Base-by-base conservation (phyloP, 2,888 invertebrate genomes). In the Hirtodrosophila histrioides region DNA sequence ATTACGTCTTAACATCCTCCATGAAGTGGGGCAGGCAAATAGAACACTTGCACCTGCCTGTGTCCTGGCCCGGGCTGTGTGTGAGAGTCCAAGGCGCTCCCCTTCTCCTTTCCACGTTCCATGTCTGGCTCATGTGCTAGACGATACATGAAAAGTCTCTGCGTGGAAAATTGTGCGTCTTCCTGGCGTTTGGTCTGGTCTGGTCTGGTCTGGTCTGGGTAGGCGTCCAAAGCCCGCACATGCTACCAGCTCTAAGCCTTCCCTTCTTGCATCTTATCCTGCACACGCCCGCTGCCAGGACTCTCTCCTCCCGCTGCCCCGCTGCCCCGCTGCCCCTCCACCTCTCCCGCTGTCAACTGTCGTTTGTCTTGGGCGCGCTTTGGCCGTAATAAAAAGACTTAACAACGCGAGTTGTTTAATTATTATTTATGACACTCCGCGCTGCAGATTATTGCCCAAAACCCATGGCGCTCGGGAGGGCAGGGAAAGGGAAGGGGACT, bases 401-500 rank as follows among this genome's bases (percentile, higher is more conserved):
- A 87, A 75, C 80, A 86, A 74, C 89, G 86, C 86, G 83, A 85
- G 78, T 78, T 86, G 83, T 86, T 88, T 89, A 88, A 88, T 88
- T 88, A 88, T 88, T 88, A 88, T 88, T 88, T 89, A 88, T 88
- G 88, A 71, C 86, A 83, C 84, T 81, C 79, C 61, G 73, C 61
- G 53, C 68, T 55, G 69, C 78, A 81, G 88, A 88, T 88, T 87
- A 85, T 87, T 71, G 74, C 71, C 79, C 74, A 69, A 77, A 77
- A 36, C 31, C 29, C 12, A 24, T n/a, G 24, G 23, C 8, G 9
- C 7, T 12, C 35, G 10, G 1, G 17, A 17, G 17, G n/a, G 36
- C 36, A 35, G 9, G 6, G 27, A 3, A 27, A 10, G 33, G 23
- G 10, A 0, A 8, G 31, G 29, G 9, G 39, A 3, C 5, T 23